Conservation (phyloP, 2,113 vertebrate genomes). For the Notarius lentiginosus region DNA sequence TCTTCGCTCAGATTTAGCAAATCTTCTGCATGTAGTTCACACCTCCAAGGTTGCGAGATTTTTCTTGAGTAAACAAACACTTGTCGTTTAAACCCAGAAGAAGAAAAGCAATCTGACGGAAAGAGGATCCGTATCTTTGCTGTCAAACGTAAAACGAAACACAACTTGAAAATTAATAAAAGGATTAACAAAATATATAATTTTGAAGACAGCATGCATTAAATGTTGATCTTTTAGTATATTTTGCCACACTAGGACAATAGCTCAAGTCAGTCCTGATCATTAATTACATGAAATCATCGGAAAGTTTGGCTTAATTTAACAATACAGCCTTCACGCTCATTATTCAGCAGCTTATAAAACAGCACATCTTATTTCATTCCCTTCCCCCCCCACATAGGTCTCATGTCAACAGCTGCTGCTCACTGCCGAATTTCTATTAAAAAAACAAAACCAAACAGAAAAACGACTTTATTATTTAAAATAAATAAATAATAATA, state of each 20-base stretch:
- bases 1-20: background rate
- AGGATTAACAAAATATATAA: no score
- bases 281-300: background rate
- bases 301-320: background rate
- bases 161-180: background rate
- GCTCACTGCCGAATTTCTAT: background rate
- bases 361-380: background rate
- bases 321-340: background rate
- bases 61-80: background rate
- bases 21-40: background rate
- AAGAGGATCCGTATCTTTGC: background rate
- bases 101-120: background rate
- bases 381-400: background rate
- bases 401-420: background rate
- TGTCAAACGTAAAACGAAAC: no score
- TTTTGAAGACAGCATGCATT: background rate
- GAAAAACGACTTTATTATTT: background rate
- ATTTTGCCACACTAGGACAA: background rate
- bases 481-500: no score
- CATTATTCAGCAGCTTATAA: background rate
- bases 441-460: background rate
- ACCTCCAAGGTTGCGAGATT: background rate
- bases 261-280: background rate
- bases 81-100: background rate
- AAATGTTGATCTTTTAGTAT: background rate